Percentiles rank a stretch among this genome's conserved stretches.
Evolutionary conservation across 2,797 vertebrate species (phyloP).

Genomic region (Smutsia gigantea): DNA sequence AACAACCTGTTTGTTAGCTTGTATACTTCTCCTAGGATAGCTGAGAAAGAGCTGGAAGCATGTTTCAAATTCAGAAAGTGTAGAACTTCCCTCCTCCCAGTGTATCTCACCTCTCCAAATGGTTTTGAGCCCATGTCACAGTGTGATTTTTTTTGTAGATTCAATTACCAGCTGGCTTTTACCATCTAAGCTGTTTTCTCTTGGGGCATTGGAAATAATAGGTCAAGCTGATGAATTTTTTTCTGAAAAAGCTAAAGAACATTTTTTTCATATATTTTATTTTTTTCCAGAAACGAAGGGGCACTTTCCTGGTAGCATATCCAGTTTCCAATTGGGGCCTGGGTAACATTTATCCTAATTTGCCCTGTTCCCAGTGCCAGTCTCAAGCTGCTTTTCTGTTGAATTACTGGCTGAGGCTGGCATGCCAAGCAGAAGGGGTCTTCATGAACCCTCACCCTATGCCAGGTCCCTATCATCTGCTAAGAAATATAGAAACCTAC

Average conservation of each 20-base stretch:
- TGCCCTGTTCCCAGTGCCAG: not conserved
- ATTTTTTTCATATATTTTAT: not conserved
- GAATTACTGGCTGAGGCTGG: not conserved
- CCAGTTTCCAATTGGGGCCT: not conserved
- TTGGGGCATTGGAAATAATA: not conserved
- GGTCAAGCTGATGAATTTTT: not conserved
- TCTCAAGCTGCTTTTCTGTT: slow-evolving; percentile 20
- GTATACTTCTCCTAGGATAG: not conserved
- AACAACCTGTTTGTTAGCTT: not conserved
- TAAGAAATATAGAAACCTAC: slow-evolving; percentile 42
- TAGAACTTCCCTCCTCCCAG: not conserved
- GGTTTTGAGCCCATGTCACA: slow-evolving; percentile 19
- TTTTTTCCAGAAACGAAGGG: slow-evolving; percentile 23
- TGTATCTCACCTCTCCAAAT: not conserved
- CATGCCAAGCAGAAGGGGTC: not conserved
- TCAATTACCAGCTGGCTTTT: slow-evolving; percentile 18
- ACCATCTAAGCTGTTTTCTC: not conserved
- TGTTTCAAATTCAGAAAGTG: slow-evolving; percentile 29
- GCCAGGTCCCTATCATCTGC: not conserved
- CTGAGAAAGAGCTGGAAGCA: slow-evolving; percentile 8
- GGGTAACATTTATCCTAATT: slow-evolving; percentile 59
- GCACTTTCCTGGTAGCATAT: not conserved
- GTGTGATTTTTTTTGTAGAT: not conserved
- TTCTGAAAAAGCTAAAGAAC: not conserved
- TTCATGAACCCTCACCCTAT: not conserved